A percentile compares a stretch with the other conserved stretches of the same genome.
Evolutionary conservation across 2,113 vertebrate species (phyloP).

Genomic region (Urocitellus parryii): DNA sequence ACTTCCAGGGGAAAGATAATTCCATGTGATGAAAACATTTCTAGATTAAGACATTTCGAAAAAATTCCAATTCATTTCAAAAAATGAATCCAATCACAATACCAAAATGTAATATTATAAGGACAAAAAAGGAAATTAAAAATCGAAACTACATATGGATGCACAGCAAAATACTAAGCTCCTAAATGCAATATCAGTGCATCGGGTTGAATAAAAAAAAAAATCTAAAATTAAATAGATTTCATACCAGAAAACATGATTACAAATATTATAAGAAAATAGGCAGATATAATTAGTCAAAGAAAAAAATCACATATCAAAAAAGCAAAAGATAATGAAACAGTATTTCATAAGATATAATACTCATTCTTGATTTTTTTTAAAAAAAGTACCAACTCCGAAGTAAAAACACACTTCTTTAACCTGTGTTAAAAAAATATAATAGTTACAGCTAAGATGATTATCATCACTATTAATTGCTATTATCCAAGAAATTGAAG

Average conservation of each 20-base stretch:
- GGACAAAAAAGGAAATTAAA: neutral
- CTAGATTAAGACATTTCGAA: neutral
- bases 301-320: neutral
- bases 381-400: neutral
- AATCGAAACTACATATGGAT: neutral
- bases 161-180: neutral
- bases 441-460: constrained; percentile 4
- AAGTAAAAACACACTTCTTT: constrained; percentile 37
- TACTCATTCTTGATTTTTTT: neutral
- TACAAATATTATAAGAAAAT: neutral
- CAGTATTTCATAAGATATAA: neutral
- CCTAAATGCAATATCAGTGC: neutral
- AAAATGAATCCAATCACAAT: neutral
- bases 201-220: neutral
- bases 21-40: neutral
- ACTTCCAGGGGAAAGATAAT: neutral
- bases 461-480: constrained; percentile 4
- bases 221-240: neutral
- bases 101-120: neutral
- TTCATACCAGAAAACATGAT: constrained; percentile 19
- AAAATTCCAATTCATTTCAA: neutral
- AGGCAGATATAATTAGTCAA: neutral
- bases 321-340: neutral
- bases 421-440: neutral
- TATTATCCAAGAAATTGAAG: constrained; percentile 8